Evolutionary conservation across 1,140 invertebrate genomes (phyloP), one percentile per base, ranked within the genome.

Genomic region (Saccostrea cuccullata): DNA sequence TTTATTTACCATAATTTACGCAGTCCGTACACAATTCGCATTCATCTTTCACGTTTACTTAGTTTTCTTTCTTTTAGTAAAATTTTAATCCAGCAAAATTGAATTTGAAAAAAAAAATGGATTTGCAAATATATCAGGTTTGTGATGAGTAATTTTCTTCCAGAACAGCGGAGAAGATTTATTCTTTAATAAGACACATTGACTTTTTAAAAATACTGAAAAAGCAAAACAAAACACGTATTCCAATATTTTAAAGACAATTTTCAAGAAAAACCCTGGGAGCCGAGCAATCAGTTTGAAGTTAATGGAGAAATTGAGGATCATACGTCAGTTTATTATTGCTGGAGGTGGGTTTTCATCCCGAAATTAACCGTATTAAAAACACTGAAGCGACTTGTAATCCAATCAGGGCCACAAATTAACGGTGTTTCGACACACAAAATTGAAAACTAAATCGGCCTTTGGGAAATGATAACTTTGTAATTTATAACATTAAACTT

Each of bases 401-500:
- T 36, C 70, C 26, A 73, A 73, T 73, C 23, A 73, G 11, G 2
- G 23, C 30, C 30, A 30, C 70, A 73, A 73, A 73, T 73, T 73
- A 73, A 26, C 30, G 12, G 5, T 36, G 30, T 36, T 36, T 73
- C 70, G 70, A 30, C 70, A 73, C 70, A 36, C 70, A 73, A 73
- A 47, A 73, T 73, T 73, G 70, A 73, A 73, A 73, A 73, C 70
- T 15, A 73, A 73, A 36, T 26, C 26, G 26, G 23, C 70, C 70
- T 36, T 30, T 73, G 70, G 70, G 13, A 26, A 73, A 13, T 1
- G 26, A 15, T 73, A 26, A 20, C 26, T 73, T 26, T 73, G 26
- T 73, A 12, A 64, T 73, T 73, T 73, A 30, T 30, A 73, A 73
- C 70, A 73, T 73, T 30, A 36, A 26, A 73, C 70, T 26, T 15